These are phyloP conservation scores for Pinctada fucata DNA, from an alignment of 2,888 invertebrate genomes.

Conservation along the genomic window DNA sequence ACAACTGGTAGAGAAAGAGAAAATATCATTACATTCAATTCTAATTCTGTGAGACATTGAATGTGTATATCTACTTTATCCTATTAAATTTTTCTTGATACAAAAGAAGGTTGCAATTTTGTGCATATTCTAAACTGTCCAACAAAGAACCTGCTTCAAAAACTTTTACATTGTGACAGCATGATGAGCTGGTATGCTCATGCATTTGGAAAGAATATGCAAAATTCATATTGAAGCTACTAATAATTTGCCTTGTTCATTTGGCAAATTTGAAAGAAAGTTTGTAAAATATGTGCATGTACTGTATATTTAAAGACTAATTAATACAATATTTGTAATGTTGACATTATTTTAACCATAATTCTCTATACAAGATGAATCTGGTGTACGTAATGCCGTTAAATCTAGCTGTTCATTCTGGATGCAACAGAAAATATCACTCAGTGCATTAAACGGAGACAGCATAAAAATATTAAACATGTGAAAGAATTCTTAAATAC, in stretches of 20 bases:
- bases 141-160: too few species aligned
- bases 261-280: too few species aligned
- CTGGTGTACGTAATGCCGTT: not conserved
- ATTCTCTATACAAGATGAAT: not conserved
- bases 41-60: not conserved
- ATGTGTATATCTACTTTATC: not conserved
- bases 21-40: not conserved
- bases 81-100: not conserved
- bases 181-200: too few species aligned
- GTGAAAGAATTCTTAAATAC: too few species aligned
- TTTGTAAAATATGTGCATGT: too few species aligned
- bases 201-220: too few species aligned
- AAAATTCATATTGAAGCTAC: too few species aligned
- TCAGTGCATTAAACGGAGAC: not conserved
- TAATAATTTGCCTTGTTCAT: too few species aligned
- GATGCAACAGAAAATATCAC: not conserved
- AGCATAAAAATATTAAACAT: not conserved
- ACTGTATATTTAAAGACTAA: too few species aligned
- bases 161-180: too few species aligned
- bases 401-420: not conserved
- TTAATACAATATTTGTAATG: not conserved
- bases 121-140: too few species aligned
- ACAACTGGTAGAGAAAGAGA: slow-evolving; percentile 80
- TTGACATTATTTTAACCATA: not conserved
- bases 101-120: too few species aligned